phyloP scores from a whole-genome alignment of 2,888 invertebrate genomes.

The Tupiocoris notatus region DNA sequence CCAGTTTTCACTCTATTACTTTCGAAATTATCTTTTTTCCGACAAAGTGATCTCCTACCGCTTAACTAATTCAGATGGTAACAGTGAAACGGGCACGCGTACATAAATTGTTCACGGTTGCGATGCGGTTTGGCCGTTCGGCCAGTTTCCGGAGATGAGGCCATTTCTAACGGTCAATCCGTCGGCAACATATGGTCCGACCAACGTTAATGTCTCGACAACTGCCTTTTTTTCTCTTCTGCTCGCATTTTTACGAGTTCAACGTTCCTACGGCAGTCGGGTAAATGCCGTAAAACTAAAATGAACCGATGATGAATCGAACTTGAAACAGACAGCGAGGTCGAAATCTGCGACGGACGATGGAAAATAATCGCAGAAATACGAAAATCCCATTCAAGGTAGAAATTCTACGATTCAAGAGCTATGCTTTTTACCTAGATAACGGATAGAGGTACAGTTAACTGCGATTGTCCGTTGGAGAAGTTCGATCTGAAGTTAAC shows the following conservation, averaged over 20 bases:
- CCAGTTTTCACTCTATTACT: too few species aligned
- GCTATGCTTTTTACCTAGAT: neutral
- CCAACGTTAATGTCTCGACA: slow-evolving; percentile 28
- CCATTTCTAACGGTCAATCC: slow-evolving; percentile 28
- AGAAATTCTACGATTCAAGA: neutral
- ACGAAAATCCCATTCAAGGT: neutral
- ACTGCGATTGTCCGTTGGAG: neutral
- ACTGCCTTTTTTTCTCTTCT: slow-evolving; percentile 15
- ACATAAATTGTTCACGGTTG: too few species aligned
- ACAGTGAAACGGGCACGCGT: too few species aligned
- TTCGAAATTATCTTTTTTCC: too few species aligned
- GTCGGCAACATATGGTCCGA: slow-evolving; percentile 30
- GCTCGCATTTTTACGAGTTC: neutral
- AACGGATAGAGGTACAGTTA: neutral
- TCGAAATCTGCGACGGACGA: too few species aligned
- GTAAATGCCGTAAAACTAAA: neutral
- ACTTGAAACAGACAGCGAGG: too few species aligned
- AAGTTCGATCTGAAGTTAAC: neutral
- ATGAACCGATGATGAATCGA: neutral
- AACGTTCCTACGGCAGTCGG: neutral
- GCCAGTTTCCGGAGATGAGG: slow-evolving; percentile 17
- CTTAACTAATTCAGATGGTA: too few species aligned
- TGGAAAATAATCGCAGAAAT: too few species aligned
- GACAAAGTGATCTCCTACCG: too few species aligned
- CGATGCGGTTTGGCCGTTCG: slow-evolving; percentile 22